Conservation (phyloP, 2,888 invertebrate species). For the Drosophila neotestacea region DNA sequence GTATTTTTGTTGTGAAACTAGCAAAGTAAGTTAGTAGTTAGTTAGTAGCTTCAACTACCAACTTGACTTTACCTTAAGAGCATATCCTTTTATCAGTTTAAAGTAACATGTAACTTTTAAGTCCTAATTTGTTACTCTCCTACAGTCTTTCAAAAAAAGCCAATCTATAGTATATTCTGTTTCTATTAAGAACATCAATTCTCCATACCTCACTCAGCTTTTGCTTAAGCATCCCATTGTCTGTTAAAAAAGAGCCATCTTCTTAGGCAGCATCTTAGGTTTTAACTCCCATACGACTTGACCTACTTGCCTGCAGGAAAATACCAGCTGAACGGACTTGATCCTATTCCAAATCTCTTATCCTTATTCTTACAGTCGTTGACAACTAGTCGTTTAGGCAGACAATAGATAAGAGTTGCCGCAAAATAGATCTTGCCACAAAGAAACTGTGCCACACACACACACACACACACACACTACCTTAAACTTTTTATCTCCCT, state of each 20-base stretch:
- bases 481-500: not conserved
- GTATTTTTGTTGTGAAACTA: no score
- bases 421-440: slow-evolving; percentile 8
- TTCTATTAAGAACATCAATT: no score
- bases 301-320: not conserved
- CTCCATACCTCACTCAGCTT: no score
- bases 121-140: no score
- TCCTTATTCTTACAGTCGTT: not conserved
- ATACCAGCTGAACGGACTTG: not conserved
- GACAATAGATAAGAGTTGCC: slow-evolving; percentile 5
- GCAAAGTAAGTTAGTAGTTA: no score
- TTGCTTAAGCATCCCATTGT: no score
- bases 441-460: not conserved
- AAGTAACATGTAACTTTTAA: no score
- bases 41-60: no score
- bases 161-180: no score
- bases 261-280: not conserved
- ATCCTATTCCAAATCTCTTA: not conserved
- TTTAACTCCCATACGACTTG: not conserved
- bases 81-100: no score
- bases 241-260: not conserved
- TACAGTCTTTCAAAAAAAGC: no score
- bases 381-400: not conserved
- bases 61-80: no score
- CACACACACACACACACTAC: not conserved